These are phyloP conservation scores for Sphaerodactylus townsendi DNA, from an alignment of 2,113 vertebrate genomes.

Conservation along the genomic window DNA sequence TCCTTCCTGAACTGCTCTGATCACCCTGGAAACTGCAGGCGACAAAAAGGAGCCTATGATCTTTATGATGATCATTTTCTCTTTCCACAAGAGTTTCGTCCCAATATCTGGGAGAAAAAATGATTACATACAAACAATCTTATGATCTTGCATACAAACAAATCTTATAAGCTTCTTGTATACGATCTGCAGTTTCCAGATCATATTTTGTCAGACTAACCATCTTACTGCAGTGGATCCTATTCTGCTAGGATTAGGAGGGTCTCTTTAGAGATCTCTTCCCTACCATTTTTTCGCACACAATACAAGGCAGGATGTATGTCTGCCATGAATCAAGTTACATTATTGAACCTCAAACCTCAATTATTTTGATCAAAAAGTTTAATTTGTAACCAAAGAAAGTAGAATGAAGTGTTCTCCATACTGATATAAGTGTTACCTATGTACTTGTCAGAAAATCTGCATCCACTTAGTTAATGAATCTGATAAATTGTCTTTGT, in stretches of 20 bases:
- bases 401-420: neutral
- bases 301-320: neutral
- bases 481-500: conserved; percentile 6
- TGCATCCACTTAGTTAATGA: conserved; percentile 25
- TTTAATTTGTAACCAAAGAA: neutral
- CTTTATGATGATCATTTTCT: too few species aligned
- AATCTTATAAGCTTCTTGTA: neutral
- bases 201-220: too few species aligned
- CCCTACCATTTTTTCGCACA: neutral
- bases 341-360: neutral
- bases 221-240: neutral
- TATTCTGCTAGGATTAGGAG: neutral
- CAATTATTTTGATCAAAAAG: neutral
- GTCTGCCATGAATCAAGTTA: rapidly evolving
- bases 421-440: conserved; percentile 13
- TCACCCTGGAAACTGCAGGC: neutral
- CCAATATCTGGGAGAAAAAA: neutral
- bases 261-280: neutral
- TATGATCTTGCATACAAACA: neutral
- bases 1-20: neutral
- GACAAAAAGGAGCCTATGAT: neutral
- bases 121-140: too few species aligned
- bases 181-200: neutral
- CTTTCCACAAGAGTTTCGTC: neutral
- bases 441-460: conserved; percentile 4